A percentile compares a stretch with the other conserved stretches of the same genome.
Evolutionary conservation across 2,797 vertebrate species (phyloP).

Genomic region (Macropodus opercularis): DNA sequence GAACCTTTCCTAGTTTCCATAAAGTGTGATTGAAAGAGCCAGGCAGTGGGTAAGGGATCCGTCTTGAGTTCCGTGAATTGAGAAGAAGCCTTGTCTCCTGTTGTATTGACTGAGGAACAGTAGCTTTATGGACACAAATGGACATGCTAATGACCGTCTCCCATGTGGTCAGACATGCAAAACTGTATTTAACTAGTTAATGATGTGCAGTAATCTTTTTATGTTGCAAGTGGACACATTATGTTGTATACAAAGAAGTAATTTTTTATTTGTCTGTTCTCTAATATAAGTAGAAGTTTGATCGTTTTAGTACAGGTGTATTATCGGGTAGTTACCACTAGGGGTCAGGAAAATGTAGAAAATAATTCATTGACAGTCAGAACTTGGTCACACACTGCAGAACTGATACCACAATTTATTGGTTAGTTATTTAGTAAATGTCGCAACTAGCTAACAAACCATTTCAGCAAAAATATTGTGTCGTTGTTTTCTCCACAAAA

Average conservation of each 20-base stretch:
- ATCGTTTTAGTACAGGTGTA: background rate
- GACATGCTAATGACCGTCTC: slow-evolving; percentile 52
- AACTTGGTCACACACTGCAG: background rate
- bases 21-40: slow-evolving; percentile 21
- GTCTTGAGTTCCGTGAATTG: slow-evolving; percentile 34
- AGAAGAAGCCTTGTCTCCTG: slow-evolving; percentile 57
- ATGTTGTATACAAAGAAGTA: background rate
- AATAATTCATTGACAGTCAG: background rate
- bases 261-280: background rate
- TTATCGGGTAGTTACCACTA: slow-evolving; percentile 17
- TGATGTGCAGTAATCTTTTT: background rate
- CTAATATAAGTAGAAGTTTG: background rate
- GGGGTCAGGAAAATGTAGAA: slow-evolving; percentile 30
- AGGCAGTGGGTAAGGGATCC: slow-evolving; percentile 45
- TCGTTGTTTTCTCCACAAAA: too few relatives aligned
- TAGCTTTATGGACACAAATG: slow-evolving; percentile 68
- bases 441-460: too few relatives aligned
- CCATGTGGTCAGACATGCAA: slow-evolving; percentile 24
- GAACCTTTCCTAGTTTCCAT: slow-evolving; percentile 46
- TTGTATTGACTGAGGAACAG: slow-evolving; percentile 34
- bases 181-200: slow-evolving; percentile 15
- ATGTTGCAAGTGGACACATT: background rate
- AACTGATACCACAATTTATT: too few relatives aligned
- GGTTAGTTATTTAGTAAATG: too few relatives aligned
- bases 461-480: too few relatives aligned